phyloP scores from a whole-genome alignment of 2,888 invertebrate species.

The Nebria brevicollis region DNA sequence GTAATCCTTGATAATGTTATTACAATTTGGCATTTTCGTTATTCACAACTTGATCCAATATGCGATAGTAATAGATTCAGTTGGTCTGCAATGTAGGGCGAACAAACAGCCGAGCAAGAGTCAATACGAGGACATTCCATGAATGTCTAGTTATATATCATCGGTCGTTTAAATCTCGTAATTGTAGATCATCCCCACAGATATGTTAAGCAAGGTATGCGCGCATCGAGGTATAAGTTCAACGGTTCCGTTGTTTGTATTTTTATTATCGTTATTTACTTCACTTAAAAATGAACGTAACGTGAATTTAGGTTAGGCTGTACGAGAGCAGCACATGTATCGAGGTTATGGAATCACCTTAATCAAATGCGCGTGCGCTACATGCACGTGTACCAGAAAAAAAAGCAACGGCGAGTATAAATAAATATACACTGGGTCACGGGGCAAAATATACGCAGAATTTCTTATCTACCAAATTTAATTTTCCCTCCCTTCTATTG shows the following conservation, averaged over 20 bases:
- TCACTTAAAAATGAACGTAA: slow-evolving; percentile 29
- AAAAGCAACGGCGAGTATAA: neutral
- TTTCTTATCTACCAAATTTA: no score
- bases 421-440: slow-evolving; percentile 1
- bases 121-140: neutral
- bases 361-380: slow-evolving; percentile 27
- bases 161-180: neutral
- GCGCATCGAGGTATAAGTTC: neutral
- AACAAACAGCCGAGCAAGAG: neutral
- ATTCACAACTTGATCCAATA: no score
- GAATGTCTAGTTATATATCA: neutral
- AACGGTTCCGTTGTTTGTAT: no score
- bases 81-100: no score
- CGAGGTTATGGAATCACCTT: slow-evolving; percentile 43
- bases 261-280: no score
- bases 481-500: no score
- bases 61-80: no score
- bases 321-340: slow-evolving; percentile 24
- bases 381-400: slow-evolving; percentile 3
- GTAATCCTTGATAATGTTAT: no score
- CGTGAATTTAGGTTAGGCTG: slow-evolving; percentile 40
- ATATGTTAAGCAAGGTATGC: neutral
- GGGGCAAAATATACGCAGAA: neutral
- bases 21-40: no score
- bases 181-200: no score